Percentiles rank a stretch among this genome's conserved stretches.
Evolutionary conservation across 2,113 vertebrate genomes (phyloP).

Genomic region (western clawed frog (Xenopus tropicalis)): DNA sequence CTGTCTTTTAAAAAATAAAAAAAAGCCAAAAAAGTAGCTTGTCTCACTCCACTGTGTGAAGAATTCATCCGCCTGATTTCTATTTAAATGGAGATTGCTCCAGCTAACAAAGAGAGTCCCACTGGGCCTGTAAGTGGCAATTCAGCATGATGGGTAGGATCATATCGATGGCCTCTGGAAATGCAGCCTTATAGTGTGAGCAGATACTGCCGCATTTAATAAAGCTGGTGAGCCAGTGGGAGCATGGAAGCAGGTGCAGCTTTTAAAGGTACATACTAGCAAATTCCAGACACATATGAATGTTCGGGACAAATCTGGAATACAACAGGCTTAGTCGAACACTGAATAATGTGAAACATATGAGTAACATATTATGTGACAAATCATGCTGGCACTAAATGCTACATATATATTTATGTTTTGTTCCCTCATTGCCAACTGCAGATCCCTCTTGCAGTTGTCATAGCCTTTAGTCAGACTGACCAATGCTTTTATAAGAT

Average conservation of each 20-base stretch:
- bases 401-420: no score
- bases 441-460: no score
- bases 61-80: conserved; percentile 44
- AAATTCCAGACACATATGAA: no score
- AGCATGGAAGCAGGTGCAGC: conserved; percentile 13
- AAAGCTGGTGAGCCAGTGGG: conserved; percentile 24
- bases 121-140: conserved; percentile 49
- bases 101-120: conserved; percentile 45
- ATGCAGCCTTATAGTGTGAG: conserved; percentile 40
- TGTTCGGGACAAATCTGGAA: neutral
- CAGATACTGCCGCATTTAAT: conserved; percentile 42
- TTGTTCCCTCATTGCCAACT: no score
- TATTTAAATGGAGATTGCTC: conserved; percentile 50
- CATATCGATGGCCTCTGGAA: conserved; percentile 41
- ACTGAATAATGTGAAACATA: no score
- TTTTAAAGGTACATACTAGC: conserved; percentile 22
- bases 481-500: no score
- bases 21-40: conserved; percentile 20
- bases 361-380: no score
- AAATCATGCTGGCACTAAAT: no score
- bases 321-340: neutral
- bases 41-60: conserved; percentile 38
- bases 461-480: no score
- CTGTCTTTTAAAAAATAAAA: no score
- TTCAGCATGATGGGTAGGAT: conserved; percentile 46